Evolutionary conservation across 2,888 invertebrate species (phyloP), one percentile per base, ranked within the genome.

Genomic region (Dicroscelio sp.): DNA sequence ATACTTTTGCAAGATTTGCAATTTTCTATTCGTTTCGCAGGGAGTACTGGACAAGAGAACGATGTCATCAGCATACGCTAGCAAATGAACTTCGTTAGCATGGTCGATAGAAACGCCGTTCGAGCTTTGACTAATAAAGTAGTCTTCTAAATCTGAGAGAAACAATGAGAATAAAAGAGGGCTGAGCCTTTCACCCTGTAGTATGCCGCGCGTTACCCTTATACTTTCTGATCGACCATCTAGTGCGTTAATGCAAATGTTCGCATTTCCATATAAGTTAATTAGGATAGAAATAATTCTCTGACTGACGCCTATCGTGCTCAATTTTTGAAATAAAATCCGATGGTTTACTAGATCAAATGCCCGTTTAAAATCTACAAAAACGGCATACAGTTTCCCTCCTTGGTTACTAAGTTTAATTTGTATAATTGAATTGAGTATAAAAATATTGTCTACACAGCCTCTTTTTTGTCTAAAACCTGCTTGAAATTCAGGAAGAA

Each of bases 381-480:
- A 84, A 1, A 73, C 25, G 10, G 63, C 83, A 31, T 84, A 84
- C 2, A 83, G 14, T 71, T 71, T 83, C 60, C 14, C 52, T 10
- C 31, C 31, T 52, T 10, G 10, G 30, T 48, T 38, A 38, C 31
- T 48, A 20, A 73, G 31, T 31, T 58, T 75, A 0, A 67, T 86
- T 86, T 78, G 69, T n/a, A 78, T 30, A 35, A 78, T 6, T 38
- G 86, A 67, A 27, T 76, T 69, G 17, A 86, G 23, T n/a, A 52
- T 43, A 60, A 78, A 86, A 55, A 86, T 69, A 27, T 78, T 86
- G n/a, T 86, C 78, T 1, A 35, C 8, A 31, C 78, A 86, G 1
- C 69, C 52, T 69, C 78, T 17, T 14, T 43, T 27, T 48, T 14
- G 43, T 17, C 52, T 52, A 35, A 67, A 80, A 52, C 80, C 80